A percentile compares a stretch with the other conserved stretches of the same genome.
Conservation (phyloP, 2,888 invertebrate species). For the Byasa hedistus region DNA sequence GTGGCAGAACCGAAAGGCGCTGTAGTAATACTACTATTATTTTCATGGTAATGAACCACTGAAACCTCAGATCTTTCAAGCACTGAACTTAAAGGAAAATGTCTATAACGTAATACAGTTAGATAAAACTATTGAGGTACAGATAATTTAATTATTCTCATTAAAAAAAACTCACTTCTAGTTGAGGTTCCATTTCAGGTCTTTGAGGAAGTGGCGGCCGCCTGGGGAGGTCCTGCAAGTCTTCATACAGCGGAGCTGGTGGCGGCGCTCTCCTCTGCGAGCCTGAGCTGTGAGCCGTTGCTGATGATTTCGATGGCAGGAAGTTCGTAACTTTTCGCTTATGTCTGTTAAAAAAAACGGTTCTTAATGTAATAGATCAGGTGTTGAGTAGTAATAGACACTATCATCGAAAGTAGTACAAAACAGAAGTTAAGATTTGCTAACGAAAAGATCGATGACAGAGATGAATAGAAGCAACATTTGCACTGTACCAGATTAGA, state of each 20-base stretch:
- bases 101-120: no score
- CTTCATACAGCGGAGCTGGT: slow-evolving; percentile 87
- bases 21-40: no score
- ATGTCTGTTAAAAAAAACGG: slow-evolving; percentile 82
- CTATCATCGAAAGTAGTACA: no score
- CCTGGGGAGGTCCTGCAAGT: slow-evolving; percentile 84
- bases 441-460: not conserved
- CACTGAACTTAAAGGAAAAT: no score
- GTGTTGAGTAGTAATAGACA: no score
- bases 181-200: slow-evolving; percentile 70
- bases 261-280: slow-evolving; percentile 76
- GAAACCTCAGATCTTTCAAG: no score
- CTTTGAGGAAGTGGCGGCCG: slow-evolving; percentile 73
- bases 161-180: slow-evolving; percentile 55
- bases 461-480: not conserved
- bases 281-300: slow-evolving; percentile 69
- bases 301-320: slow-evolving; percentile 89
- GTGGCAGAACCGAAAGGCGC: no score
- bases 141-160: not conserved
- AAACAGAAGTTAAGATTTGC: no score
- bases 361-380: not conserved
- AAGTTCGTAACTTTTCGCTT: slow-evolving; percentile 93
- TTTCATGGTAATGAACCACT: no score
- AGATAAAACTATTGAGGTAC: no score
- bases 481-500: not conserved